Conservation (phyloP, 2,113 vertebrate species). For the Sisor rabdophorus region DNA sequence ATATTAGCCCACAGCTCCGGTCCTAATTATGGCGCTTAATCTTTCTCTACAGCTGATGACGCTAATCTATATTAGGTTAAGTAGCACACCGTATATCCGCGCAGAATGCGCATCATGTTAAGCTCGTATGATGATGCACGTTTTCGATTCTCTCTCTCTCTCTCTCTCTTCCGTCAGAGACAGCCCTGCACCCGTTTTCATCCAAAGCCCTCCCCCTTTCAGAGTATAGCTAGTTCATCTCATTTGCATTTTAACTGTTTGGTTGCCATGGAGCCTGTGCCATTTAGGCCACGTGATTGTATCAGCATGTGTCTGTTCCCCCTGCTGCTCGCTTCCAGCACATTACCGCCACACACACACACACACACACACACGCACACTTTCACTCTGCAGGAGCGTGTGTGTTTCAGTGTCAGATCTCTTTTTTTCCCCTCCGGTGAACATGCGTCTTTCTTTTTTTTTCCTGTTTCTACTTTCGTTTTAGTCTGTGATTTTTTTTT, state of each 20-base stretch:
- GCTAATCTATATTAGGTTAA: slow-evolving; percentile 51
- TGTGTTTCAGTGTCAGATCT: background rate
- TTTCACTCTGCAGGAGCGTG: background rate
- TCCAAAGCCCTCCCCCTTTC: slow-evolving; percentile 60
- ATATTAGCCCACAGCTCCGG: slow-evolving; percentile 50
- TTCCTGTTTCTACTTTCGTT: background rate
- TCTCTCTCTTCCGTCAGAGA: background rate
- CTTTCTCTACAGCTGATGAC: slow-evolving; percentile 34
- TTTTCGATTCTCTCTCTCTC: slow-evolving; percentile 35
- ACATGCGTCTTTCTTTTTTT: background rate
- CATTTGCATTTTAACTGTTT: slow-evolving; percentile 78
- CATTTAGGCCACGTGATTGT: slow-evolving; percentile 56
- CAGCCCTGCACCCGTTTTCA: slow-evolving; percentile 46
- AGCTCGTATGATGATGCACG: background rate
- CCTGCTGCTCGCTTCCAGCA: slow-evolving; percentile 9
- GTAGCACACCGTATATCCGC: slow-evolving; percentile 28
- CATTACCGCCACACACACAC: slow-evolving; percentile 12
- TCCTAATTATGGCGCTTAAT: slow-evolving; percentile 57
- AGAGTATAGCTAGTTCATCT: slow-evolving; percentile 51
- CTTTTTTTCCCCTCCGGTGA: background rate
- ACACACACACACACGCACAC: background rate
- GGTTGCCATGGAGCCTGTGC: slow-evolving; percentile 61
- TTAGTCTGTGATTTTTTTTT: background rate
- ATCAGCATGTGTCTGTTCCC: slow-evolving; percentile 51
- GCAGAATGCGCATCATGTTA: slow-evolving; percentile 9